phyloP scores from a whole-genome alignment of 2,888 invertebrate species.

The Orchesellides sinensis region DNA sequence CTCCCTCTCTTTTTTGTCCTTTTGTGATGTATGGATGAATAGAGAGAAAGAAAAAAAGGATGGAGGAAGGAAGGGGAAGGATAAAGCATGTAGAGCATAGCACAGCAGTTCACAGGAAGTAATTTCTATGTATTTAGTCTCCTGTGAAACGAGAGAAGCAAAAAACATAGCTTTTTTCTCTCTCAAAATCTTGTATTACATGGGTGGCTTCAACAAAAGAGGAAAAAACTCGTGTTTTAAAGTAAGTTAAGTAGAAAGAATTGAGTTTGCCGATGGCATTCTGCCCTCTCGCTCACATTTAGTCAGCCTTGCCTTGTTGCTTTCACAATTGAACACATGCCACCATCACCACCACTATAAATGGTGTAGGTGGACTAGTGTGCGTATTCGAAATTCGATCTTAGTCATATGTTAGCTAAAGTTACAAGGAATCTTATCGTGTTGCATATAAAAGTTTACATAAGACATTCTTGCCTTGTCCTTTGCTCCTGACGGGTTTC shows the following conservation, averaged over 20 bases:
- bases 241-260: background rate
- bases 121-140: slow-evolving; percentile 13
- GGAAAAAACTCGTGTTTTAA: too few relatives aligned
- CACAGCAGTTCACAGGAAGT: slow-evolving; percentile 18
- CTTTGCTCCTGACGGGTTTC: too few relatives aligned
- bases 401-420: too few relatives aligned
- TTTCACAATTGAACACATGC: too few relatives aligned
- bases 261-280: background rate
- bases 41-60: background rate
- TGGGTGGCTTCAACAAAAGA: background rate
- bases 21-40: slow-evolving; percentile 12
- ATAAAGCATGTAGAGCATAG: too few relatives aligned
- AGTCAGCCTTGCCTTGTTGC: background rate
- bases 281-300: background rate
- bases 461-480: too few relatives aligned
- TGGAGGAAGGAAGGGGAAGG: background rate
- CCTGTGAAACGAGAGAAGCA: background rate
- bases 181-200: background rate
- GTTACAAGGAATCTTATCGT: too few relatives aligned
- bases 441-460: too few relatives aligned
- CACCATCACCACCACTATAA: too few relatives aligned
- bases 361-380: too few relatives aligned
- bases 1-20: background rate
- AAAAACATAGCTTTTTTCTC: background rate
- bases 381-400: too few relatives aligned